Base-by-base conservation (phyloP, 1,140 invertebrate species). In the Zaprionus tsacasi region DNA sequence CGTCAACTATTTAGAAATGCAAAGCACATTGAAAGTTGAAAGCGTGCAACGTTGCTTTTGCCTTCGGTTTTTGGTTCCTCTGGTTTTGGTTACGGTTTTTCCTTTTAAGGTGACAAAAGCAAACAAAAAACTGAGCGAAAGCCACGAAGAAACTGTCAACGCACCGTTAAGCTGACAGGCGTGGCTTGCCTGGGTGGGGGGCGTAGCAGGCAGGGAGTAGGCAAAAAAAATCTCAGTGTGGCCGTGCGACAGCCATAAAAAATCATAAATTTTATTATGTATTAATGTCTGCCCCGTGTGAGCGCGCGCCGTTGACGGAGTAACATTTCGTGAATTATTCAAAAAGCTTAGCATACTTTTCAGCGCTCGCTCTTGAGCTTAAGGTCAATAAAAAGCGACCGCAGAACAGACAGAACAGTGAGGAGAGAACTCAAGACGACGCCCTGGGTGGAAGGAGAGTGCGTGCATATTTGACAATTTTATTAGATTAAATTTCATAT, bases 401-500 rank as follows among this genome's bases (percentile, higher is more conserved):
- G 56, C 35, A 52, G 57, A 50, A 17, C 6, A 25, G 40, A 45
- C 6, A 1, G 8, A 38, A 21, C 21, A 21, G 21, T 21, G 21
- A 3, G 43, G 27, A 11, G 8, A 35, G 21, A 12, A 33, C 15
- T 1, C 11, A 36, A 30, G 36, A 70, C 36, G 2, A 70, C 36
- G 7, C 40, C 40, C 13, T n/a, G 6, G 6, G 13, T 38, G 21
- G 12, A 27, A 12, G 6, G 13, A 50, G 43, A 38, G 38, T 74
- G 78, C 70, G 70, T 79, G 78, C 76, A 78, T 78, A 78, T 78
- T 80, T 80, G 78, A 80, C 78, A 78, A 78, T 80, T 78, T 85
- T 78, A 74, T 83, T 80, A 85, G 78, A 85, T 85, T 78, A 83
- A 80, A 80, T 85, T 85, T 85, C 81, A 83, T 78, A 85, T 80